Percentiles rank a stretch among this genome's conserved stretches.
These are phyloP conservation scores for Neelides sp. DNA, from an alignment of 1,140 invertebrate species.

Conservation along the genomic window DNA sequence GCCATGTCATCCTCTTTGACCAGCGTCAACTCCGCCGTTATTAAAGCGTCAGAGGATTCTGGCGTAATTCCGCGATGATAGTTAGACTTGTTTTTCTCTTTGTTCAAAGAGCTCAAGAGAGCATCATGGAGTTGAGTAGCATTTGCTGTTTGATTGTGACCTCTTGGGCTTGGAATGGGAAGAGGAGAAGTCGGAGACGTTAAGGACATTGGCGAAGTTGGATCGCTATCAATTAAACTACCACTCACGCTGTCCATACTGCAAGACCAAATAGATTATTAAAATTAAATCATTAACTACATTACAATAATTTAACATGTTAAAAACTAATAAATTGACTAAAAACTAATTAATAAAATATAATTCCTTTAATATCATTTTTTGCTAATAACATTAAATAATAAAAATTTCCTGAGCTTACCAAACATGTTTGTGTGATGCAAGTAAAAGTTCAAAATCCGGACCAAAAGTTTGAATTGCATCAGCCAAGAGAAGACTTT, in stretches of 20 bases:
- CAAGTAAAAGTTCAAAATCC: slow-evolving; percentile 85
- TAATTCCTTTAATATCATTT: too few species aligned
- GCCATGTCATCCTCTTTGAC: slow-evolving; percentile 47
- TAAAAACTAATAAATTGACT: too few species aligned
- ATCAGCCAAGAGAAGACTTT: slow-evolving; percentile 81
- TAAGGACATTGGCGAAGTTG: slow-evolving; percentile 65
- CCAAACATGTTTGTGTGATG: slow-evolving; percentile 86
- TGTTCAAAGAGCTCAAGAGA: slow-evolving; percentile 30
- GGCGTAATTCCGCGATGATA: slow-evolving; percentile 5
- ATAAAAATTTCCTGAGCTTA: too few species aligned
- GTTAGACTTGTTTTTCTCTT: slow-evolving; percentile 8
- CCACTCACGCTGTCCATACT: slow-evolving; percentile 88
- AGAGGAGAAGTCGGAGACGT: slow-evolving; percentile 24
- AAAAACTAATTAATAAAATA: too few species aligned
- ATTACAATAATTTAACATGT: too few species aligned
- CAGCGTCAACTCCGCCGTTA: slow-evolving; percentile 64
- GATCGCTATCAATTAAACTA: slow-evolving; percentile 77
- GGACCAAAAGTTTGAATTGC: slow-evolving; percentile 85
- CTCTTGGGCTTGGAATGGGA: slow-evolving; percentile 12
- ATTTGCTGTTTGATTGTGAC: slow-evolving; percentile 20
- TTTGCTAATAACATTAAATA: too few species aligned
- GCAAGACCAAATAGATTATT: slow-evolving; percentile 31
- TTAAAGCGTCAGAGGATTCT: slow-evolving; percentile 57
- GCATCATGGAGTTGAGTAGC: slow-evolving; percentile 25
- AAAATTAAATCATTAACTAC: too few species aligned